Evolutionary conservation across 2,797 vertebrate species (phyloP), one percentile per base, ranked within the genome.

Genomic region (Dromococcyx pavoninus): DNA sequence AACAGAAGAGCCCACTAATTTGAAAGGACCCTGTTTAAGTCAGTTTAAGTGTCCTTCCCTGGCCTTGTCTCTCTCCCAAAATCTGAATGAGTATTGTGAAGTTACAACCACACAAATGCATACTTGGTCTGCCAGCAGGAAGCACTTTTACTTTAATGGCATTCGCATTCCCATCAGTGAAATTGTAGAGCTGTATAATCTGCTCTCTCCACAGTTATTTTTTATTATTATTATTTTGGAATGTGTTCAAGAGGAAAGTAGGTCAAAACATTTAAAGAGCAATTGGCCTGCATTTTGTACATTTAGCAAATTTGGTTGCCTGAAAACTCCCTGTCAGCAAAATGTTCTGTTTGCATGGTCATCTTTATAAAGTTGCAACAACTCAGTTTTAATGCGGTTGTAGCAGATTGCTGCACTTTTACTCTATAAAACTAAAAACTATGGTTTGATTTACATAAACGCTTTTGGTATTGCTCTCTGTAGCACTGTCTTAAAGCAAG

Each of bases 121-220:
- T 94, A 89, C 32, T 96, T 94, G 65, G 33, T 75, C 67, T 94
- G 96, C 96, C 96, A 97, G 91, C 92, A 96, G 91, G 95, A 85
- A 97, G 60, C 78, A 30, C 70, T 93, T 95, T 92, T 90, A 51
- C 71, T 93, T 93, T 95, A 93, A 97, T 95, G 78, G 93, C 70
- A 96, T 97, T 94, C 92, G 86, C 93, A 97, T 94, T 96, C 86
- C 69, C 95, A 96, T 91, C 81, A 91, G 50, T 91, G 92, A 96
- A 97, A 97, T 43, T 90, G 93, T 69, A 97, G 95, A 96, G 82
- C 83, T 96, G 75, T 89, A 71, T 93, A 95, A 97, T 96, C 91
- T 96, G 89, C 84, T 95, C 94, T 95, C 83, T 86, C 81, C 83
- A 77, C 94, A 94, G 95, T 90, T 97, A 93, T 97, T 95, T 96